These are phyloP conservation scores for Drosophila mercatorum DNA, from an alignment of 2,888 invertebrate genomes.

Conservation along the genomic window DNA sequence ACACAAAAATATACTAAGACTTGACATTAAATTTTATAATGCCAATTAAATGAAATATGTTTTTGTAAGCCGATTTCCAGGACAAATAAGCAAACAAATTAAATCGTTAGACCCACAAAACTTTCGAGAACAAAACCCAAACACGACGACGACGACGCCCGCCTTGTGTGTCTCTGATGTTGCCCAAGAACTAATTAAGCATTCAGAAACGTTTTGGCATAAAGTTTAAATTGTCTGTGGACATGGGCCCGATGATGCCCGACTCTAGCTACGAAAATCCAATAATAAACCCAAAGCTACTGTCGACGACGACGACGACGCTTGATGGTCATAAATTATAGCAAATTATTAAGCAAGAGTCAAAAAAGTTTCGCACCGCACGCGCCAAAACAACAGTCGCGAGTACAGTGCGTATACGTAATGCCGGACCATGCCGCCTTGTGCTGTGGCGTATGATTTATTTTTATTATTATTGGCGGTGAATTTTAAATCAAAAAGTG, in stretches of 20 bases:
- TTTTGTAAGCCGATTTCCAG: conserved; percentile 33
- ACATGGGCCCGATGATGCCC: conserved; percentile 18
- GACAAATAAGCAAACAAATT: conserved; percentile 60
- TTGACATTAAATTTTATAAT: conserved; percentile 47
- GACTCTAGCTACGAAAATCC: conserved; percentile 43
- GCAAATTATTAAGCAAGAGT: conserved; percentile 71
- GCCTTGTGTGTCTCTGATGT: conserved; percentile 28
- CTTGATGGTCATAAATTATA: conserved; percentile 69
- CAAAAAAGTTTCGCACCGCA: conserved; percentile 57
- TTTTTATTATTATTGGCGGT: conserved; percentile 83
- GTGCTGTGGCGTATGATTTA: conserved; percentile 73
- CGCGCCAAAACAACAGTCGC: conserved; percentile 47
- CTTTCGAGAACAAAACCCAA: conserved; percentile 26
- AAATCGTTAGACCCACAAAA: conserved; percentile 56
- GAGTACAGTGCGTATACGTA: conserved; percentile 54
- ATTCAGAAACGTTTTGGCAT: conserved; percentile 76
- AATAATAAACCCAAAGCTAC: conserved; percentile 61
- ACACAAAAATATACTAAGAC: conserved; percentile 34
- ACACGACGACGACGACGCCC: not conserved
- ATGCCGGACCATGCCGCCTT: conserved; percentile 31
- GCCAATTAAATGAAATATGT: conserved; percentile 64
- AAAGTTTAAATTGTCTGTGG: conserved; percentile 70
- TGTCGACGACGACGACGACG: conserved; percentile 14
- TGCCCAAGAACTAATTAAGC: conserved; percentile 72
- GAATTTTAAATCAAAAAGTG: conserved; percentile 81